These are phyloP conservation scores for Porites cylindrica DNA, from an alignment of 92 coral and sea anemone genomes.

Conservation along the genomic window DNA sequence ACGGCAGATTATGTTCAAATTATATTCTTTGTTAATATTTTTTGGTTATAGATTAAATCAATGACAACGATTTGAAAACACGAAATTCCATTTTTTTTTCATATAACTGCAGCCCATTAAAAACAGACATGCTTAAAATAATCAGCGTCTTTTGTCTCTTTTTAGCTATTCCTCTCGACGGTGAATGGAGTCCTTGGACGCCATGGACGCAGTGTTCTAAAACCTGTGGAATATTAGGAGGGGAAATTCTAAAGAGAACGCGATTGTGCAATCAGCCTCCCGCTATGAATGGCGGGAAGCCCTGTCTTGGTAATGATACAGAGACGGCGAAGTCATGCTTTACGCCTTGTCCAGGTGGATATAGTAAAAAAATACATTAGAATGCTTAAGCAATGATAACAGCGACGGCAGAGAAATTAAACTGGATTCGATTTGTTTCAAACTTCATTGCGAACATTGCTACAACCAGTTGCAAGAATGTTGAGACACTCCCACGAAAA, in stretches of 20 bases:
- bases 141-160: background rate
- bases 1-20: too few species aligned
- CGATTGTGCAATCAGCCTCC: slow-evolving; percentile 92
- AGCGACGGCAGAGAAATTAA: too few species aligned
- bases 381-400: too few species aligned
- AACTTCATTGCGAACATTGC: too few species aligned
- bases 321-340: slow-evolving; percentile 82
- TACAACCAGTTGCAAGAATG: too few species aligned
- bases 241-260: slow-evolving; percentile 74
- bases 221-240: slow-evolving; percentile 88
- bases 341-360: slow-evolving; percentile 89
- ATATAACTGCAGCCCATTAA: background rate
- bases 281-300: slow-evolving; percentile 93
- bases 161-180: slow-evolving; percentile 89
- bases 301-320: slow-evolving; percentile 81
- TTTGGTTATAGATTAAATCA: too few species aligned
- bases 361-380: background rate
- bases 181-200: slow-evolving; percentile 89
- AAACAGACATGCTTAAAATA: background rate
- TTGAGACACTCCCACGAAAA: too few species aligned
- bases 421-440: too few species aligned
- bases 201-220: slow-evolving; percentile 85
- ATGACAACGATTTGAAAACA: too few species aligned
- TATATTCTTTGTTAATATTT: too few species aligned
- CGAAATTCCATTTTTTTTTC: too few species aligned